Base-by-base conservation (phyloP, 2,113 vertebrate genomes). In the Probosciger aterrimus region DNA sequence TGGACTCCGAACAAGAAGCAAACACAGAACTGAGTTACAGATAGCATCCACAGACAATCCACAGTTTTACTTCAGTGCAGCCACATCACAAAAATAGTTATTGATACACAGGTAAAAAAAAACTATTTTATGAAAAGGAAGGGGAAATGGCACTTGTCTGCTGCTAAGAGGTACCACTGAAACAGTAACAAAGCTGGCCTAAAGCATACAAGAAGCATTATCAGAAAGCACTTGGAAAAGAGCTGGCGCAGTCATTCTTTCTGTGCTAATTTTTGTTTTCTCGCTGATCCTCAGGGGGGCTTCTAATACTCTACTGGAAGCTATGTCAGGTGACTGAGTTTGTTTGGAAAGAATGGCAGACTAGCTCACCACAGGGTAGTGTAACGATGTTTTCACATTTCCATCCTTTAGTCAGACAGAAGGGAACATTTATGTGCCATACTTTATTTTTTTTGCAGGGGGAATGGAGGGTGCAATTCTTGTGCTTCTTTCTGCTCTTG, bases 401-500 rank as follows among this genome's bases (percentile, higher is more conserved):
- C 19, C 20, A 6, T 92, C 44, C 47, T 44, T 78, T 37, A 78
- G 43, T 75, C 50, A 39, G 35, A 31, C 17, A 71, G 67, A 68
- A 64, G 10, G 44, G 37, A 87, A n/a, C 3, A 39, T 44, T 65
- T 88, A 8, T 80, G 11, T 14, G 17, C 37, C 67, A 30, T 33
- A 24, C 4, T 41, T 93, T n/a, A 22, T 20, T n/a, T 22, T 9
- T 57, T n/a, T n/a, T 33, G 1, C 55, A 23, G 33, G 3, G 3
- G 1, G 14, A 8, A 2, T 17, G 10, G 10, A 46, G 3, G 7
- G 4, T 0, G 1, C 65, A 68, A 49, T 88, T 93, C 15, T 13
- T 69, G 1, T 49, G 6, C 10, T 79, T 86, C 39, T 43, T 83
- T 65, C 44, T 69, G 0, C 49, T 8, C 49, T 73, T 69, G 55